A percentile compares a stretch with the other conserved stretches of the same genome.
Evolutionary conservation across 1,140 invertebrate genomes (phyloP).

Genomic region (Tyrophagus putrescentiae): DNA sequence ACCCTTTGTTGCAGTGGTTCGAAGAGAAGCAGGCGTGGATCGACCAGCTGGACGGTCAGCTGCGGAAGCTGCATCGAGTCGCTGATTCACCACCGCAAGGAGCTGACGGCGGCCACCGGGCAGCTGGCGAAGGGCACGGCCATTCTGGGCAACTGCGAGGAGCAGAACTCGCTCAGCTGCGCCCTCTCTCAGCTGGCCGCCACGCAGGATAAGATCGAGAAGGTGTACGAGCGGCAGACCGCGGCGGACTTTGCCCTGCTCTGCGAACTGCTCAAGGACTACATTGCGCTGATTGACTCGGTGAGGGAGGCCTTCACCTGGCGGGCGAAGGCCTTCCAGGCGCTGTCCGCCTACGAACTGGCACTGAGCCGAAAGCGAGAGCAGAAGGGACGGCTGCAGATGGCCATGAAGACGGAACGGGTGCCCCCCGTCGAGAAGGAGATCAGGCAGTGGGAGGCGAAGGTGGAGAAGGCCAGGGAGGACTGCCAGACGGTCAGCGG

Average conservation of each 20-base stretch:
- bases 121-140: slow-evolving; percentile 72
- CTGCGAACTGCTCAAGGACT: slow-evolving; percentile 86
- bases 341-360: slow-evolving; percentile 90
- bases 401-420: slow-evolving; percentile 72
- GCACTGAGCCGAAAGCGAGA: slow-evolving; percentile 87
- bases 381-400: slow-evolving; percentile 74
- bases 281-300: slow-evolving; percentile 75
- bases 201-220: slow-evolving; percentile 75
- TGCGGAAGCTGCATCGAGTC: slow-evolving; percentile 82
- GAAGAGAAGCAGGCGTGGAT: slow-evolving; percentile 85
- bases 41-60: slow-evolving; percentile 74
- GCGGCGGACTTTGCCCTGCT: slow-evolving; percentile 88
- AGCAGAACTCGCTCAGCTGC: slow-evolving; percentile 78
- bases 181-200: slow-evolving; percentile 84
- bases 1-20: slow-evolving; percentile 97
- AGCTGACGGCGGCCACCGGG: slow-evolving; percentile 61
- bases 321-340: slow-evolving; percentile 90
- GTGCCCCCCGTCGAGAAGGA: slow-evolving; percentile 72
- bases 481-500: slow-evolving; percentile 91
- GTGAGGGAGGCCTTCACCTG: slow-evolving; percentile 98
- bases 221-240: slow-evolving; percentile 72
- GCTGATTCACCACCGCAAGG: slow-evolving; percentile 67
- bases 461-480: slow-evolving; percentile 86
- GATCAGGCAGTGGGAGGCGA: slow-evolving; percentile 76
- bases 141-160: slow-evolving; percentile 82